These are phyloP conservation scores for Clinocottus analis DNA, from an alignment of 2,113 vertebrate genomes.

Conservation along the genomic window DNA sequence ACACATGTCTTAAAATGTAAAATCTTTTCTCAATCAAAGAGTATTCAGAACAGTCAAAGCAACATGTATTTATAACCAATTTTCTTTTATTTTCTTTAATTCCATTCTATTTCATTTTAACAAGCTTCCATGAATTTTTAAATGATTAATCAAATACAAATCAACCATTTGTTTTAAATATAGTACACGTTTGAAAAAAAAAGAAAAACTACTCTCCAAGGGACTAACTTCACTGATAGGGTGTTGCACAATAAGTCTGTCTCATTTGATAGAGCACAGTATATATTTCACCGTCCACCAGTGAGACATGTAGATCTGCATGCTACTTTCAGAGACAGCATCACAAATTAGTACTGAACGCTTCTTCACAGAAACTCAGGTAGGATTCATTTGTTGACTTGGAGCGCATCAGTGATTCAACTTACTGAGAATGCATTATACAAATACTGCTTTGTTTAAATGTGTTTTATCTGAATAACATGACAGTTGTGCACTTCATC, in stretches of 20 bases:
- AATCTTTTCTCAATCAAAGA: neutral
- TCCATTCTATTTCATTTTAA: neutral
- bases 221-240: neutral
- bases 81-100: neutral
- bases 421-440: neutral
- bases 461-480: neutral
- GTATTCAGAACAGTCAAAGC: neutral
- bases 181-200: neutral
- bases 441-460: neutral
- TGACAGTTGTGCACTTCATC: neutral
- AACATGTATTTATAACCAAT: neutral
- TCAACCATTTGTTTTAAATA: neutral
- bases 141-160: neutral
- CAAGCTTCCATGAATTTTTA: neutral
- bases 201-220: neutral
- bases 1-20: neutral
- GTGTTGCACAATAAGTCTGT: neutral
- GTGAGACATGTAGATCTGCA: neutral
- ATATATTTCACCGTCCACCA: neutral
- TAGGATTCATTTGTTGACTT: neutral
- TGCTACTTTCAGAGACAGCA: neutral
- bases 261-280: neutral
- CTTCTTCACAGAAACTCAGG: neutral
- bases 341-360: neutral
- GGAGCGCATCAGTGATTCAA: neutral